Conservation (phyloP, 2,113 vertebrate genomes). For the Cynocephalus volans region DNA sequence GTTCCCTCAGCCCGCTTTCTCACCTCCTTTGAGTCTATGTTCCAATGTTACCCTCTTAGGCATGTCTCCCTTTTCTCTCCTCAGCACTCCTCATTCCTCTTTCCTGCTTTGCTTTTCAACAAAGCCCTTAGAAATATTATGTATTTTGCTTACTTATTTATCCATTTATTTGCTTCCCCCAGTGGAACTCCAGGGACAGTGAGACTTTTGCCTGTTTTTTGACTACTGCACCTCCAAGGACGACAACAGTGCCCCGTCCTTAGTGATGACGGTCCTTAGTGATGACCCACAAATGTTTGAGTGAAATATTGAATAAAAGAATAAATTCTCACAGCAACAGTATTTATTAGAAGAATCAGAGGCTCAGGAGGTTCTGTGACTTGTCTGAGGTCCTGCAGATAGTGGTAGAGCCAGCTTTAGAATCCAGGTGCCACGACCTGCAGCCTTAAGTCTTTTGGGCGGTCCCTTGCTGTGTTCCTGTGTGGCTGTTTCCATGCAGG, state of each 20-base stretch:
- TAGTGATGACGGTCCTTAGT: not conserved
- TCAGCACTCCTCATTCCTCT: not conserved
- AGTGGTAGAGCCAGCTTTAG: not conserved
- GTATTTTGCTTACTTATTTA: not conserved
- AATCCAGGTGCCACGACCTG: rapidly evolving
- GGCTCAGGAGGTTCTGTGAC: not conserved
- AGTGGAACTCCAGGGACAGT: not conserved
- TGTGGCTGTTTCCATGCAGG: not conserved
- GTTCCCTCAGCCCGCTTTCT: not conserved
- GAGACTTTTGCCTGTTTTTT: not conserved
- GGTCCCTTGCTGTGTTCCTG: not conserved
- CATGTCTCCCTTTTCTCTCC: not conserved
- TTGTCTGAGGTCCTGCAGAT: not conserved
- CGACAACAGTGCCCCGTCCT: not conserved
- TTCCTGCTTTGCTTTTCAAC: not conserved
- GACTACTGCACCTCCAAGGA: no score
- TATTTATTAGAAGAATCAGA: not conserved
- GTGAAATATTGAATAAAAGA: not conserved
- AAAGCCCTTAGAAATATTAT: not conserved
- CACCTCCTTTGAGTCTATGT: not conserved
- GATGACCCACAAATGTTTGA: not conserved
- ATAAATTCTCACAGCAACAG: not conserved
- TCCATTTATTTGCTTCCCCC: not conserved
- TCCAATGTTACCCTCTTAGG: not conserved
- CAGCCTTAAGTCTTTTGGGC: not conserved